Evolutionary conservation across 2,888 invertebrate genomes (phyloP), one percentile per base, ranked within the genome.

Genomic region (Ichneumoninae sp.): DNA sequence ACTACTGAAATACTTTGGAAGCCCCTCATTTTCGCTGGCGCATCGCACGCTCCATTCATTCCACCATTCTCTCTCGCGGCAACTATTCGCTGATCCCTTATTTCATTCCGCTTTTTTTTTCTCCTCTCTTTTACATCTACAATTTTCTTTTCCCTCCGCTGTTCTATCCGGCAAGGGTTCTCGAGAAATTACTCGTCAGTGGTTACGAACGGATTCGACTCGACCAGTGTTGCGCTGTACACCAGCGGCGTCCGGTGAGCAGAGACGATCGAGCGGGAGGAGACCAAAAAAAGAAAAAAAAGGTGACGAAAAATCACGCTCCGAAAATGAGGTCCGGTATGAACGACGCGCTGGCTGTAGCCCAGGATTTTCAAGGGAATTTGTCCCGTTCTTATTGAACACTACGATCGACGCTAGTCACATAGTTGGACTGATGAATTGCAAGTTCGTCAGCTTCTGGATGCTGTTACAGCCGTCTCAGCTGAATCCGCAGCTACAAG

Each of bases 301-400:
- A 22, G 26, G 40, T 40, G 44, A 81, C 36, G 79, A 71, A 60
- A 70, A 70, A 30, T 16, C 62, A 26, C 22, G 44, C 26, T 33
- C 52, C 13, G 54, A 57, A 54, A 69, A 68, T 60, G 76, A 80
- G 83, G 69, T 74, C 76, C 75, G 74, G 69, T 86, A 86, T 83
- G 87, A 86, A 87, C 74, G 82, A 82, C 86, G 86, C 87, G 83
- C 82, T 80, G 87, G 87, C 87, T 82, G 79, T 86, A 86, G 86
- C 86, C 82, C 87, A 85, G 85, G 85, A 86, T 86, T 87, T 85
- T 87, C 85, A 83, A 66, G 76, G 36, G 57, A 33, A 40, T 81
- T 77, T 50, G 52, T 52, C 50, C 60, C 68, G 62, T 47, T 65
- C 68, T 72, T 65, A 52, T 68, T 50, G 71, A 72, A 66, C 40